Evolutionary conservation across 2,797 vertebrate species (phyloP).

Genomic region (Denticeps clupeoides): DNA sequence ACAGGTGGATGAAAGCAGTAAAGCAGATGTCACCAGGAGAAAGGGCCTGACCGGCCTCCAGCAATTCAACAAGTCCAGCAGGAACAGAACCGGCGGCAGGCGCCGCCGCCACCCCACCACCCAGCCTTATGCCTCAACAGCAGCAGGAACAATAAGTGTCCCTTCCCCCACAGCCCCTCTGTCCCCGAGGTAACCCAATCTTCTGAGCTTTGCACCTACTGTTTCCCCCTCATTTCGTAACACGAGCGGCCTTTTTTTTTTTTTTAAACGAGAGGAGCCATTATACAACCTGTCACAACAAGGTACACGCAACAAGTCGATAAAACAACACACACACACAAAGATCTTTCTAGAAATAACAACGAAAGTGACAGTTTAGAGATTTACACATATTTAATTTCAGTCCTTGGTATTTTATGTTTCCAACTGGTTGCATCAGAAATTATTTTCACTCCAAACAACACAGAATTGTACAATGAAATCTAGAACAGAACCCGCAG

Average conservation of each 20-base stretch:
- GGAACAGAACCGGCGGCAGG: no score
- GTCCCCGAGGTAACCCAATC: constrained; percentile 28
- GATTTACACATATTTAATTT: no score
- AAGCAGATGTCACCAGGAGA: constrained; percentile 87
- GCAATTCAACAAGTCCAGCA: constrained; percentile 65
- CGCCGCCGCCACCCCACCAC: no score
- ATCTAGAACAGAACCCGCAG: no score
- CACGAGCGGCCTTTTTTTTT: background rate
- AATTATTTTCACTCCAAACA: no score
- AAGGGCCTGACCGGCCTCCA: constrained; percentile 66
- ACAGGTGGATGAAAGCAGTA: constrained; percentile 84
- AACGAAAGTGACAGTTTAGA: no score
- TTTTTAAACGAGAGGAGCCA: background rate
- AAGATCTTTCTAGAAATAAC: no score
- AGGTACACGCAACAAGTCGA: no score
- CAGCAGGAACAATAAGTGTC: constrained; percentile 64
- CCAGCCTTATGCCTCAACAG: constrained; percentile 55
- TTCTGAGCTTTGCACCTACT: constrained; percentile 2
- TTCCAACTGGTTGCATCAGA: no score
- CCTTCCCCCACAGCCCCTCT: constrained; percentile 43
- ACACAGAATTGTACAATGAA: no score
- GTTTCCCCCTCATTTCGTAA: constrained; percentile 16
- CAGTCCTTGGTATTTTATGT: no score
- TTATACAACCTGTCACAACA: background rate
- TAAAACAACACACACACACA: no score